These are phyloP conservation scores for Amblyopsis rosae DNA, from an alignment of 2,113 vertebrate genomes.

Conservation along the genomic window DNA sequence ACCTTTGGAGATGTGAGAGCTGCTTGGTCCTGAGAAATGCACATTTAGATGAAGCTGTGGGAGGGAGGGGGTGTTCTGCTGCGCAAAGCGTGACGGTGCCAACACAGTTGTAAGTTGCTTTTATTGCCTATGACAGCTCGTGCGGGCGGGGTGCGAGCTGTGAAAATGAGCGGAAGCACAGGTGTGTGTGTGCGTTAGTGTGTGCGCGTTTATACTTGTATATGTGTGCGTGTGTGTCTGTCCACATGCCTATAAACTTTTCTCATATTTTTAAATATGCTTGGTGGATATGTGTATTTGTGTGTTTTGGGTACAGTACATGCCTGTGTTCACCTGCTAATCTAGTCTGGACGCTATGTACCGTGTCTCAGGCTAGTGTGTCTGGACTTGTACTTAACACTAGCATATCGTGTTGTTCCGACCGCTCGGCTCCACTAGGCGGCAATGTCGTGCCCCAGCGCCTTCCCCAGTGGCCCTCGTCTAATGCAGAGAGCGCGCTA, in stretches of 20 bases:
- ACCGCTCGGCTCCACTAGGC: too few relatives aligned
- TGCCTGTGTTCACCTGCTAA: too few relatives aligned
- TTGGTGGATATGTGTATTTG: neutral
- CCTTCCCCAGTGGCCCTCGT: too few relatives aligned
- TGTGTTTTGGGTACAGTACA: neutral
- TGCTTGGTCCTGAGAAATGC: constrained; percentile 68
- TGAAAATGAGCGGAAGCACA: constrained; percentile 4
- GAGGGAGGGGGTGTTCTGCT: constrained; percentile 53
- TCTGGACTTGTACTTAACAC: too few relatives aligned
- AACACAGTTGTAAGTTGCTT: constrained; percentile 61
- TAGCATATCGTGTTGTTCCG: too few relatives aligned
- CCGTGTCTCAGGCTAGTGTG: too few relatives aligned
- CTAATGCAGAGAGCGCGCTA: too few relatives aligned
- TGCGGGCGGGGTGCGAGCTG: constrained; percentile 22
- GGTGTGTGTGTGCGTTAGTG: constrained; percentile 1
- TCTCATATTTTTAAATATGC: neutral
- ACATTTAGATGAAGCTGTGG: constrained; percentile 68
- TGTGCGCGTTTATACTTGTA: neutral
- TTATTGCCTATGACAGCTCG: constrained; percentile 58
- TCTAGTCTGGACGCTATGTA: too few relatives aligned
- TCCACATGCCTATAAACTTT: neutral
- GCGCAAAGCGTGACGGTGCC: constrained; percentile 31
- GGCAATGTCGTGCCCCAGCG: too few relatives aligned
- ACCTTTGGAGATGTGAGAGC: constrained; percentile 57
- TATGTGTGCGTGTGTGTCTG: neutral